Evolutionary conservation across 2,797 vertebrate species (phyloP).

Genomic region (Botia almorhae): DNA sequence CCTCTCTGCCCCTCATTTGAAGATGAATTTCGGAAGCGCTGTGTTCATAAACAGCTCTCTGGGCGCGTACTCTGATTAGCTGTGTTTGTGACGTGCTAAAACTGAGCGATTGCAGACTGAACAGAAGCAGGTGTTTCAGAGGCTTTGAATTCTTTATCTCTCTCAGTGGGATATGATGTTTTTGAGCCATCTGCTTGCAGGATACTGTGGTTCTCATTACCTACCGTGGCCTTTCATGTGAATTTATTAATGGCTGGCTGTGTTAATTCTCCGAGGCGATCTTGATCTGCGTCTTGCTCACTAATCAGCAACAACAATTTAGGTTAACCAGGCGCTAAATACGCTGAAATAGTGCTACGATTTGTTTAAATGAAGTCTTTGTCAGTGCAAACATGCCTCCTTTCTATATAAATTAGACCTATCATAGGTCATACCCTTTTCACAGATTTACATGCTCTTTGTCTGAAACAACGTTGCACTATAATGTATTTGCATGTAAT

Average conservation of each 20-base stretch:
- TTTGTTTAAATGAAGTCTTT: constrained; percentile 3
- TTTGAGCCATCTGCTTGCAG: constrained; percentile 48
- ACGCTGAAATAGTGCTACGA: background rate
- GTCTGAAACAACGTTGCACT: too few species aligned
- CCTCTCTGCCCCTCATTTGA: constrained; percentile 32
- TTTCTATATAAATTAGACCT: background rate
- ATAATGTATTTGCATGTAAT: too few species aligned
- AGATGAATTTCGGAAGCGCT: constrained; percentile 31
- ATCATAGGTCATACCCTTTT: too few species aligned
- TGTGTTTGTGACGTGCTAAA: constrained; percentile 40
- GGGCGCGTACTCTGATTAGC: constrained; percentile 29
- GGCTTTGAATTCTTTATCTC: constrained; percentile 50
- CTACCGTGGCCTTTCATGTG: constrained; percentile 37
- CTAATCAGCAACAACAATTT: background rate
- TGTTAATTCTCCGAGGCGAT: constrained; percentile 10
- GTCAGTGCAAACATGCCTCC: background rate
- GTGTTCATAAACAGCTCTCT: constrained; percentile 36
- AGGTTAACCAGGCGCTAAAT: background rate
- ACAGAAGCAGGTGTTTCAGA: constrained; percentile 46
- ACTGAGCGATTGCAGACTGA: constrained; percentile 35
- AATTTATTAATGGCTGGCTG: constrained; percentile 41
- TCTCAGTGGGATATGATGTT: constrained; percentile 50
- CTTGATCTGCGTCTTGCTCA: background rate
- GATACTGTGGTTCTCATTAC: constrained; percentile 45
- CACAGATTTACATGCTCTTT: too few species aligned